A percentile compares a stretch with the other conserved stretches of the same genome.
Conservation (phyloP, 2,888 invertebrate genomes). For the Troides helena region DNA sequence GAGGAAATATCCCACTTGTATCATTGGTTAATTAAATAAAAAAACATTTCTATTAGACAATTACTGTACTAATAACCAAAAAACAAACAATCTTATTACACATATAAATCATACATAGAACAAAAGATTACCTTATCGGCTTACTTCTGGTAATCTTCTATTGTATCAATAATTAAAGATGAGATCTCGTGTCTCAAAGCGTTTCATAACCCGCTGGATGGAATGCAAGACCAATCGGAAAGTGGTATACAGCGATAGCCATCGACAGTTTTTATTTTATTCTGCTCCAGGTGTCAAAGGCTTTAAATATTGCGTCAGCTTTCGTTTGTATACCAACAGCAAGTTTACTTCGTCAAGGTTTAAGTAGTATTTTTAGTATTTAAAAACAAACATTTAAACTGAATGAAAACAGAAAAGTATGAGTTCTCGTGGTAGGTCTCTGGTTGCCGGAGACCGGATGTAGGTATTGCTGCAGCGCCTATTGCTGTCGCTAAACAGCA, state of each 20-base stretch:
- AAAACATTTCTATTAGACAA: too few relatives aligned
- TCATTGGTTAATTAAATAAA: too few relatives aligned
- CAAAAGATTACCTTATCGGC: too few relatives aligned
- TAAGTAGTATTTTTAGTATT: background rate
- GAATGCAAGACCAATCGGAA: conserved; percentile 27
- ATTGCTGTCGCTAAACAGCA: too few relatives aligned
- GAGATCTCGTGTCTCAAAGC: conserved; percentile 40
- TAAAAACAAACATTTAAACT: background rate
- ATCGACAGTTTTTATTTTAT: conserved; percentile 15
- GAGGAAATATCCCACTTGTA: too few relatives aligned
- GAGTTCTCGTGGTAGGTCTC: too few relatives aligned
- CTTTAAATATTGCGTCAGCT: conserved; percentile 12
- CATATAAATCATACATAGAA: too few relatives aligned
- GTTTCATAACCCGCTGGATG: conserved; percentile 10
- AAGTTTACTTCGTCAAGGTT: background rate
- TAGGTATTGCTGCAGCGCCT: too few relatives aligned
- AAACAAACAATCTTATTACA: too few relatives aligned
- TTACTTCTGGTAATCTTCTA: background rate
- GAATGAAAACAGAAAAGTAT: too few relatives aligned
- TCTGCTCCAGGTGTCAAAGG: conserved; percentile 5
- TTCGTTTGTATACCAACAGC: background rate
- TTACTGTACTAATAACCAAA: too few relatives aligned
- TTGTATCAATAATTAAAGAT: conserved; percentile 46
- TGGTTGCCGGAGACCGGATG: too few relatives aligned
- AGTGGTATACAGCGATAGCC: conserved; percentile 19